Evolutionary conservation across 2,888 invertebrate species (phyloP), one percentile per base, ranked within the genome.

Genomic region (Acrobasis suavella): DNA sequence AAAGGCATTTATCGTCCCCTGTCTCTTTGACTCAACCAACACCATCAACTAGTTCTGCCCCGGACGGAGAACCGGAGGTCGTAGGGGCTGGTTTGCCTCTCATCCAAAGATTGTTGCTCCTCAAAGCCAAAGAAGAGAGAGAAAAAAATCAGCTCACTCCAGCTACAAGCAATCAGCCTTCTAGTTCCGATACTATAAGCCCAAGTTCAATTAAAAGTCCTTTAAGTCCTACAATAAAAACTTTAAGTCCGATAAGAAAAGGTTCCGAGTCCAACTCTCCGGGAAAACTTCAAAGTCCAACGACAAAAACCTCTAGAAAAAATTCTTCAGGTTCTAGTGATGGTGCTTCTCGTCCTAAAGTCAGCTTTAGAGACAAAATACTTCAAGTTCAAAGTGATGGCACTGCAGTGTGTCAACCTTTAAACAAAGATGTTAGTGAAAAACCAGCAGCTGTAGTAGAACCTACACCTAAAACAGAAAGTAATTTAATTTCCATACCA

Each of bases 111-210:
- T 92, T 97, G 65, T 91, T 96, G 32, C 88, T 96, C 67, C 90
- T 96, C 56, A 96, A 96, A 90, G 95, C 95, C 39, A 96, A 96
- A 86, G 95, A 95, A 83, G 96, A 96, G 71, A 89, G 91, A 67
- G 94, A 94, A 58, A 85, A 91, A 63, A 91, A 89, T 70, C 90
- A 90, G 71, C 72, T 92, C 1, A 91, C 91, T 6, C 89, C 89
- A 5, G 79, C 85, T 10, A 82, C 74, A 17, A 92, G 91, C 67
- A 92, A 92, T 63, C 89, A 86, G 70, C 89, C 89, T n/a, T 93
- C 93, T 12, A 92, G 92, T 63, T 91, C 92, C 0, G 92, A 92
- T 64, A 93, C 93, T 0, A 92, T 93, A 12, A 92, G 92, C 54
- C 92, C 93, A 15, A 90, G 86, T 65, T 93, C 93, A 9, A 83